phyloP scores from a whole-genome alignment of 2,113 vertebrate species.

The Xiphophorus couchianus region DNA sequence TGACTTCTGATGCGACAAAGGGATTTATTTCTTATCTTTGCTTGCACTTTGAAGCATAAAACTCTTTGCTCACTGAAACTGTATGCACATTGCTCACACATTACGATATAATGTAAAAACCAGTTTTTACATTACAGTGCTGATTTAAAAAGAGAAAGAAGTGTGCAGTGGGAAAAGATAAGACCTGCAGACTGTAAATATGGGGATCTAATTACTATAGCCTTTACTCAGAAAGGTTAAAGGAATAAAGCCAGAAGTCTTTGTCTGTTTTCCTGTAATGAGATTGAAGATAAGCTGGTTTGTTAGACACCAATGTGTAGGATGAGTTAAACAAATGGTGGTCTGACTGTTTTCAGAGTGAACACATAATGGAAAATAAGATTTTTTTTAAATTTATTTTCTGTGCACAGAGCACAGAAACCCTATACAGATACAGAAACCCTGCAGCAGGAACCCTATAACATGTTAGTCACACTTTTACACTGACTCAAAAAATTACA shows the following conservation, averaged over 20 bases:
- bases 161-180: not conserved
- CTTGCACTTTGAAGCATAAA: not conserved
- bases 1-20: not conserved
- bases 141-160: not conserved
- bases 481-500: not conserved
- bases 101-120: not conserved
- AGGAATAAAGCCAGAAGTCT: not conserved
- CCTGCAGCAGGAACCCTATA: not conserved
- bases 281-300: conserved; percentile 38
- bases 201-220: not conserved
- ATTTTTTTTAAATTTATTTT: conserved; percentile 16
- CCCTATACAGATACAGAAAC: not conserved
- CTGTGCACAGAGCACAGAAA: not conserved
- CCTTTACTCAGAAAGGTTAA: conserved; percentile 16
- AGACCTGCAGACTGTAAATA: not conserved
- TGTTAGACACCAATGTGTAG: conserved; percentile 48
- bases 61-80: not conserved
- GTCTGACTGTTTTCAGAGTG: conserved; percentile 47
- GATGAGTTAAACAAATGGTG: conserved; percentile 41
- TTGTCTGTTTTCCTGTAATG: conserved; percentile 28
- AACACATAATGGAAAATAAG: conserved; percentile 37
- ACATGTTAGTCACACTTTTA: not conserved
- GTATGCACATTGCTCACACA: not conserved
- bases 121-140: not conserved
- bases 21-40: conserved; percentile 14